phyloP scores from a whole-genome alignment of 1,140 invertebrate species.

The Coenobita brevimanus region DNA sequence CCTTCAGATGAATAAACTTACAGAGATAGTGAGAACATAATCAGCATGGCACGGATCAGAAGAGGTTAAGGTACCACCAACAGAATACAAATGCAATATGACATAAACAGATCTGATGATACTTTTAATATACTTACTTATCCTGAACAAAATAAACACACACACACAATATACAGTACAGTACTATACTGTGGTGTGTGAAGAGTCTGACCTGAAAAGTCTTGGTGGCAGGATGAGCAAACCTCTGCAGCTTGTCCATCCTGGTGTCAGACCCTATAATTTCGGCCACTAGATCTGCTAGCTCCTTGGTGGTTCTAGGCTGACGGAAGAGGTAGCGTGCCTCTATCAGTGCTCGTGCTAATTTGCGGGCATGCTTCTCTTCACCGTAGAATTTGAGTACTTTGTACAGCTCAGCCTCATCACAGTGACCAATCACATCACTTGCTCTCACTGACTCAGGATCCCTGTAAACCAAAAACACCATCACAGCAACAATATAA shows the following conservation, averaged over 20 bases:
- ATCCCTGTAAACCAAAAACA: conserved; percentile 17
- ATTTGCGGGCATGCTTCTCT: conserved; percentile 89
- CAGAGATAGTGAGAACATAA: too few species aligned
- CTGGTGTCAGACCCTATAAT: conserved; percentile 77
- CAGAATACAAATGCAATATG: too few species aligned
- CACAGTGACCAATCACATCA: conserved; percentile 86
- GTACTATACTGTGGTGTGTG: too few species aligned
- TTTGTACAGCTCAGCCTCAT: conserved; percentile 84
- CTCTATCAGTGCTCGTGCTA: conserved; percentile 91
- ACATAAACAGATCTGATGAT: too few species aligned
- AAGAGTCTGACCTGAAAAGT: conserved; percentile 84
- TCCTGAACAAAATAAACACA: too few species aligned
- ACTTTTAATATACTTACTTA: too few species aligned
- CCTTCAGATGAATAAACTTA: too few species aligned
- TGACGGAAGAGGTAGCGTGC: conserved; percentile 86
- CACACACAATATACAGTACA: too few species aligned
- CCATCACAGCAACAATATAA: too few species aligned
- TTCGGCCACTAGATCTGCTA: conserved; percentile 85
- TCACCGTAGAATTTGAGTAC: conserved; percentile 93
- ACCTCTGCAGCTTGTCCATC: conserved; percentile 83
- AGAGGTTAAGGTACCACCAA: too few species aligned
- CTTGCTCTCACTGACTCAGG: conserved; percentile 78
- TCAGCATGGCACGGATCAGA: too few species aligned
- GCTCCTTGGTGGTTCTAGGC: conserved; percentile 87
- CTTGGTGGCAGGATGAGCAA: conserved; percentile 90